These are phyloP conservation scores for Hydrotaea cyrtoneurina DNA, from an alignment of 2,888 invertebrate species.

Conservation along the genomic window DNA sequence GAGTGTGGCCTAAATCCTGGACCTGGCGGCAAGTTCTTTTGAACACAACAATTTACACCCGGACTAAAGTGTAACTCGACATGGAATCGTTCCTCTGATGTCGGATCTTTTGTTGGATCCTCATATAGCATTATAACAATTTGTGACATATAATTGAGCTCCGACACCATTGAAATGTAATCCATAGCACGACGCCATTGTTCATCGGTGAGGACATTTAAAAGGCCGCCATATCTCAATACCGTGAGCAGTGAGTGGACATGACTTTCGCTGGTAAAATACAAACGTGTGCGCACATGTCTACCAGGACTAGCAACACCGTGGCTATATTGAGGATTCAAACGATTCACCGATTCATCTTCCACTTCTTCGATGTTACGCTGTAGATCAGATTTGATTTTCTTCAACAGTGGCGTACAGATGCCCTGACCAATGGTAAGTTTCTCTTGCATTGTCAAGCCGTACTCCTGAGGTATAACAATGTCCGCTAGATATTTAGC, in stretches of 20 bases:
- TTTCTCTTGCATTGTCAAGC: slow-evolving; percentile 96
- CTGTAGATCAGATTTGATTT: slow-evolving; percentile 96
- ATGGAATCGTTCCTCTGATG: slow-evolving; percentile 96
- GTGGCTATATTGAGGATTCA: slow-evolving; percentile 98
- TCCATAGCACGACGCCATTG: slow-evolving; percentile 99
- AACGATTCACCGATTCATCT: slow-evolving; percentile 96
- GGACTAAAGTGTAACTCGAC: slow-evolving; percentile 99
- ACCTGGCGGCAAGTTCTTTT: slow-evolving; percentile 95
- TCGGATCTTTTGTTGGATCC: slow-evolving; percentile 97
- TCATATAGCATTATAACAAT: slow-evolving; percentile 99
- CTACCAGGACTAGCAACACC: slow-evolving; percentile 99
- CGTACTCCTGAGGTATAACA: slow-evolving; percentile 99
- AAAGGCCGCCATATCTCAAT: slow-evolving; percentile 93
- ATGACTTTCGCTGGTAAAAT: slow-evolving; percentile 99
- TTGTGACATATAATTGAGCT: slow-evolving; percentile 99
- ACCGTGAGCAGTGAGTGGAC: slow-evolving; percentile 98
- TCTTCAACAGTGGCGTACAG: slow-evolving; percentile 96
- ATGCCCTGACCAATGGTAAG: slow-evolving; percentile 98
- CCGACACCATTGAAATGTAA: slow-evolving; percentile 98
- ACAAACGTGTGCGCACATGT: slow-evolving; percentile 98
- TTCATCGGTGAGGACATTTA: slow-evolving; percentile 94
- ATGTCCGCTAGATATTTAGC: slow-evolving; percentile 99
- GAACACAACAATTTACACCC: slow-evolving; percentile 97
- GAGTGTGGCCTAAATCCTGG: slow-evolving; percentile 96
- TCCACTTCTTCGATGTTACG: slow-evolving; percentile 95